phyloP scores from a whole-genome alignment of 2,888 invertebrate species.

The Phortica magna region DNA sequence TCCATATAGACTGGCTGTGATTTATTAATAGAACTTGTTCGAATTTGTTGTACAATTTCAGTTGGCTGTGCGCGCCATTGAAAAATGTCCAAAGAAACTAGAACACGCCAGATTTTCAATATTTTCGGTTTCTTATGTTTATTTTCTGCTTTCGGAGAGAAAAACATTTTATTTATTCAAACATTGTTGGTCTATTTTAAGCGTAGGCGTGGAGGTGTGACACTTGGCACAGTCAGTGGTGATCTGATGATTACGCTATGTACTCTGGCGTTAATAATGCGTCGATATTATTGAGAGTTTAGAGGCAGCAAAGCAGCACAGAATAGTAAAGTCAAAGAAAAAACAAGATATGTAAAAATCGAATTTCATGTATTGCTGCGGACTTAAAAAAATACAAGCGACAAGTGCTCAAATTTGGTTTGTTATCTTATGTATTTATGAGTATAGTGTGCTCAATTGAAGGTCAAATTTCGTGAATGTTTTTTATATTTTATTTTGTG shows the following conservation, averaged over 20 bases:
- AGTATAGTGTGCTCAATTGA: too few relatives aligned
- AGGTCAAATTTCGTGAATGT: too few relatives aligned
- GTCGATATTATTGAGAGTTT: too few relatives aligned
- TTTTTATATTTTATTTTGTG: too few relatives aligned
- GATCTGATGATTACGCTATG: not conserved
- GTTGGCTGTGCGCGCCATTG: not conserved
- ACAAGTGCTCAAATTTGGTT: too few relatives aligned
- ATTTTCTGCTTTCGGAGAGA: not conserved
- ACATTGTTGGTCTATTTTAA: not conserved
- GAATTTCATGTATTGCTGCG: too few relatives aligned
- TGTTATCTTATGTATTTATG: too few relatives aligned
- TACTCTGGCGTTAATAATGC: not conserved
- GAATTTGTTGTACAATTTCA: not conserved
- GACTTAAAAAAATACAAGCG: too few relatives aligned
- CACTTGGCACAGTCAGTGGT: not conserved
- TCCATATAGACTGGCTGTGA: too few relatives aligned
- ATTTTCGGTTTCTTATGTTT: not conserved
- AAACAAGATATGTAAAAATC: too few relatives aligned
- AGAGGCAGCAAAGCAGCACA: too few relatives aligned
- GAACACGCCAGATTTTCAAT: not conserved
- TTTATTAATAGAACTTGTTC: not conserved
- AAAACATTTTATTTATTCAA: not conserved
- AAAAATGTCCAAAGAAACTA: not conserved
- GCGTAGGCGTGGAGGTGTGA: not conserved
- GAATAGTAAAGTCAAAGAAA: too few relatives aligned